Percentiles rank a stretch among this genome's conserved stretches.
Conservation (phyloP, 2,888 invertebrate genomes). For the Fragum sueziense region DNA sequence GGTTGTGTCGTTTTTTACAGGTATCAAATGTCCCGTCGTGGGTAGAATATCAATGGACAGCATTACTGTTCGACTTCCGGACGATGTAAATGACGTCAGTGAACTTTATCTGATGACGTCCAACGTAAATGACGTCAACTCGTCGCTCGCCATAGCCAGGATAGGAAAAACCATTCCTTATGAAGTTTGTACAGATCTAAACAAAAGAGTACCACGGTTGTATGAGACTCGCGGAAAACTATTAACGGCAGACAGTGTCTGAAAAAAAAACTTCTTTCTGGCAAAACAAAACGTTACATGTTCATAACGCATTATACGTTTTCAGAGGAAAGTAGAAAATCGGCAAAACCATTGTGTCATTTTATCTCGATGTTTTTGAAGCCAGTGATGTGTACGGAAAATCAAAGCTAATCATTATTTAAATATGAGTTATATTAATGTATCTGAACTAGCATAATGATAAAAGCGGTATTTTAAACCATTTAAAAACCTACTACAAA, state of each 20-base stretch:
- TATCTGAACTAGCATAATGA: too few relatives aligned
- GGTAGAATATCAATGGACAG: constrained; percentile 70
- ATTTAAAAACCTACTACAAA: too few relatives aligned
- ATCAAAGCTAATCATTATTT: too few relatives aligned
- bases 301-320: too few relatives aligned
- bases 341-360: too few relatives aligned
- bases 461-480: too few relatives aligned
- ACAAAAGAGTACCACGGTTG: constrained; percentile 58
- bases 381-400: too few relatives aligned
- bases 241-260: not conserved
- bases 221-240: constrained; percentile 35
- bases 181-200: constrained; percentile 64
- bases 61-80: constrained; percentile 61
- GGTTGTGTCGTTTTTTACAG: constrained; percentile 39
- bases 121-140: constrained; percentile 58
- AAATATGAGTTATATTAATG: too few relatives aligned
- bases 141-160: constrained; percentile 53
- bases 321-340: too few relatives aligned
- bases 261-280: too few relatives aligned
- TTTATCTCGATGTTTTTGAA: too few relatives aligned
- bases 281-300: too few relatives aligned
- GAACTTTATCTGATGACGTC: constrained; percentile 57
- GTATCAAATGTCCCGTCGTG: constrained; percentile 57
- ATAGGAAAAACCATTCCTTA: constrained; percentile 63
- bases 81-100: constrained; percentile 34